Percentiles rank a stretch among this genome's conserved stretches.
Conservation (phyloP, 1,140 invertebrate species). For the Gerris buenoi region DNA sequence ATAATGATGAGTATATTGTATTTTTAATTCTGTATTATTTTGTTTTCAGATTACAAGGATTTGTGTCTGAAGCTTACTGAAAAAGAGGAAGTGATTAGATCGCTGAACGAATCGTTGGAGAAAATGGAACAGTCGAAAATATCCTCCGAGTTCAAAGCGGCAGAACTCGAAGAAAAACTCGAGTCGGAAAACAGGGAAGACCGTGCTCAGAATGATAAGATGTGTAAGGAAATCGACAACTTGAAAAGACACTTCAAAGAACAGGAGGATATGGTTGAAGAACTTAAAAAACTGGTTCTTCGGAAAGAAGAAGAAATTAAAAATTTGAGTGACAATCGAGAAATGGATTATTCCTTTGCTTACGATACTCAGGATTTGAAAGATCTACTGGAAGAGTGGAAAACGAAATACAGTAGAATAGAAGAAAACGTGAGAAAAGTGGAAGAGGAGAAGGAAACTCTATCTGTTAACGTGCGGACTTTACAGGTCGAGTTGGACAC, state of each 20-base stretch:
- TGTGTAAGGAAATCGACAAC: slow-evolving; percentile 9
- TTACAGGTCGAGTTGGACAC: background rate
- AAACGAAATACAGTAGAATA: slow-evolving; percentile 1
- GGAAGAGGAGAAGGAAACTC: slow-evolving; percentile 3
- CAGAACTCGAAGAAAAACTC: slow-evolving; percentile 20
- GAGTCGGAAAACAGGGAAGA: background rate
- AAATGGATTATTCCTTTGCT: background rate
- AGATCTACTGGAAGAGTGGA: background rate
- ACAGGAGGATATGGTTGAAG: slow-evolving; percentile 6
- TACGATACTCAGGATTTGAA: background rate
- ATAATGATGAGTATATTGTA: slow-evolving; percentile 5
- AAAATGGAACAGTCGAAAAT: slow-evolving; percentile 17
- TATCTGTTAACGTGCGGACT: background rate
- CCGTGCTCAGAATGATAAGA: slow-evolving; percentile 3
- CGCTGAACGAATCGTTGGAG: slow-evolving; percentile 29
- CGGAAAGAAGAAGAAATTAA: slow-evolving; percentile 13
- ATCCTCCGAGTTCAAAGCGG: slow-evolving; percentile 18
- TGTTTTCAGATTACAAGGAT: slow-evolving; percentile 29
- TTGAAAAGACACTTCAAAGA: slow-evolving; percentile 5
- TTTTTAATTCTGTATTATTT: slow-evolving; percentile 8
- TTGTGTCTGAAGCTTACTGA: slow-evolving; percentile 29
- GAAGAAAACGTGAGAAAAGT: slow-evolving; percentile 2
- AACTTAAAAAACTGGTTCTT: slow-evolving; percentile 8
- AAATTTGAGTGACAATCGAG: slow-evolving; percentile 7
- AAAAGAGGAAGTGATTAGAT: slow-evolving; percentile 24